Evolutionary conservation across 53 echinoderm and acorn worm species (phyloP), one percentile per base, ranked within the genome.

Genomic region (Apostichopus leukothele): DNA sequence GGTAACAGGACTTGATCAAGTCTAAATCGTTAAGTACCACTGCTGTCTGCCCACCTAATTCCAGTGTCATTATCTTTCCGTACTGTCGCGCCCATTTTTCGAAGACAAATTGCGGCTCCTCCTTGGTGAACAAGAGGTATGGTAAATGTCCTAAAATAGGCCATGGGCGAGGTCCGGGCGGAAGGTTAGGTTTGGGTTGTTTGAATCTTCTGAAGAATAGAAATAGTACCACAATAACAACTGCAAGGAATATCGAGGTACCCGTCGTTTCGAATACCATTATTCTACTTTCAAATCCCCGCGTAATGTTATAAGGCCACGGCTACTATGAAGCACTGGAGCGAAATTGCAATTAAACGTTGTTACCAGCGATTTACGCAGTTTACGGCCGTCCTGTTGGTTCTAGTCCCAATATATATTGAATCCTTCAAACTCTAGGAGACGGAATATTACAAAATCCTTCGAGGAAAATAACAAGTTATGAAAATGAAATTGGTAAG

Each of bases 91-190:
- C 88, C 75, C 88, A 87, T 73, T 51, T 87, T 52, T 87, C 88
- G 60, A 87, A 87, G 53, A 87, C 88, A 20, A 87, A 87, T 87
- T 87, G 88, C 7, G 88, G 88, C n/a, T 87, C 88, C 51, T 75
- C 88, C 10, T 87, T 87, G 11, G 88, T 75, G 53, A 87, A 87
- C n/a, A 87, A 60, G 9, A 87, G 9, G 75, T 87, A 53, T 9
- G 88, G 88, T 3, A 87, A 57, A 55, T 87, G 74, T 74, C 88
- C 88, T 19, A 87, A 4, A 50, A 87, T 75, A 6, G 88, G 88
- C 88, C 88, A 87, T 53, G 88, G 73, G 53, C 73, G 75, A 18
- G 88, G 88, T 9, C 88, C 88, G 19, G 88, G 88, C 0, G 88
- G 88, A 22, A 87, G 59, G 75, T 87, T 75, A 6, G 71, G 20